Evolutionary conservation across 2,797 vertebrate genomes (phyloP).

Genomic region (Prionace glauca): DNA sequence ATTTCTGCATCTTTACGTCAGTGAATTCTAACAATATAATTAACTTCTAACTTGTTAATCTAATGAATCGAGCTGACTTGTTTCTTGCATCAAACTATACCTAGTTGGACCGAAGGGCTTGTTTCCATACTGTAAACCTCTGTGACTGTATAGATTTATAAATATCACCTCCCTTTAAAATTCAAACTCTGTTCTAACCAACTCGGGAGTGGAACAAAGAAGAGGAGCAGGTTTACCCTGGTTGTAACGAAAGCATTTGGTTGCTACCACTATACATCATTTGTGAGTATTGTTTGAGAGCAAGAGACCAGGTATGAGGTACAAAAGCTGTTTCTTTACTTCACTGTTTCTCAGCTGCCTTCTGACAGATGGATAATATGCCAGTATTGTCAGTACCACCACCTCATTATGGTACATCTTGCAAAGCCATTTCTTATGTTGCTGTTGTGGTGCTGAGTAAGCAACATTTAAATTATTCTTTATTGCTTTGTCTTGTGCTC

Average conservation of each 20-base stretch:
- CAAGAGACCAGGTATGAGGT: neutral
- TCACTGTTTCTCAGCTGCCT: neutral
- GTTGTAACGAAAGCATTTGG: neutral
- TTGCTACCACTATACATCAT: neutral
- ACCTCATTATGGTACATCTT: neutral
- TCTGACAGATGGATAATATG: neutral
- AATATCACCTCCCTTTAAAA: no score
- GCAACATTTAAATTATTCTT: slow-evolving; percentile 21
- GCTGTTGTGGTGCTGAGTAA: neutral
- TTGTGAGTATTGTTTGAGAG: neutral
- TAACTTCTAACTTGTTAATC: no score
- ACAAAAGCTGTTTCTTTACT: neutral
- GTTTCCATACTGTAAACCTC: no score
- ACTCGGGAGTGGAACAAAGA: no score
- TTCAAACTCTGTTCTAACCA: no score
- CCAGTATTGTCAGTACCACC: neutral
- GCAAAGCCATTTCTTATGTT: neutral
- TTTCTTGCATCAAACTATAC: no score
- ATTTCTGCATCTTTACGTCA: no score
- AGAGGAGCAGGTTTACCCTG: no score
- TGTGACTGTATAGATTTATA: no score
- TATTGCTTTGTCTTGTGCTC: slow-evolving; percentile 9
- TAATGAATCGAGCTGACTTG: no score
- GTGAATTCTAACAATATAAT: no score
- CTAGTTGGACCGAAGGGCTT: no score